These are phyloP conservation scores for Motacilla alba DNA, from an alignment of 2,113 vertebrate species.

Conservation along the genomic window DNA sequence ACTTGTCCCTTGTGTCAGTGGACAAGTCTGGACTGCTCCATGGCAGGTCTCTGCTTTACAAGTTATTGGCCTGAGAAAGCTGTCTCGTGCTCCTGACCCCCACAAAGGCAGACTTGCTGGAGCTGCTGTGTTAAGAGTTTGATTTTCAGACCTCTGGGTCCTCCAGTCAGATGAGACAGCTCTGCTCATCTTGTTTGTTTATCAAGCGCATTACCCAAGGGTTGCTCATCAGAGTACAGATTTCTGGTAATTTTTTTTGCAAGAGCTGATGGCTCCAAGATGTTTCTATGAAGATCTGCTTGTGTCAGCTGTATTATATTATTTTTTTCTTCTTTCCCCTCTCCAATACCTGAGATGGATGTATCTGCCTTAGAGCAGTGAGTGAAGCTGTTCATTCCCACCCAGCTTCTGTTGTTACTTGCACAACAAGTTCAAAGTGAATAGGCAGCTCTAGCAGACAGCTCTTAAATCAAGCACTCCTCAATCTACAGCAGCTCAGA, in stretches of 20 bases:
- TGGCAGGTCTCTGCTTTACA: not conserved
- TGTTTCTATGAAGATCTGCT: not conserved
- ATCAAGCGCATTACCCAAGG: not conserved
- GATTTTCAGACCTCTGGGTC: not conserved
- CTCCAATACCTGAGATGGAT: not conserved
- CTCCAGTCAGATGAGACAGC: not conserved
- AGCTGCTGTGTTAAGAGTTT: not conserved
- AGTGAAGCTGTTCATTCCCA: not conserved
- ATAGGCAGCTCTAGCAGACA: not conserved
- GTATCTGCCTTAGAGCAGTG: not conserved
- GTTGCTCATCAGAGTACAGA: not conserved
- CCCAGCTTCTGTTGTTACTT: not conserved
- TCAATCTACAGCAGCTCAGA: not conserved
- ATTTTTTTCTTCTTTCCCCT: not conserved
- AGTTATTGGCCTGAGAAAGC: not conserved
- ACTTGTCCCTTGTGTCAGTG: no score
- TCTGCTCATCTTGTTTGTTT: not conserved
- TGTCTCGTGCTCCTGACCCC: not conserved
- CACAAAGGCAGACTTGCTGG: not conserved
- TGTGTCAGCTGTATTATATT: not conserved
- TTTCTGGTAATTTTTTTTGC: not conserved
- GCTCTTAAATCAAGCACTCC: not conserved
- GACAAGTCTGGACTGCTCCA: not conserved
- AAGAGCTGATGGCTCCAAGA: not conserved
- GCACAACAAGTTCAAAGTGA: not conserved